These are phyloP conservation scores for Chalcis sispes DNA, from an alignment of 2,888 invertebrate genomes.

Conservation along the genomic window DNA sequence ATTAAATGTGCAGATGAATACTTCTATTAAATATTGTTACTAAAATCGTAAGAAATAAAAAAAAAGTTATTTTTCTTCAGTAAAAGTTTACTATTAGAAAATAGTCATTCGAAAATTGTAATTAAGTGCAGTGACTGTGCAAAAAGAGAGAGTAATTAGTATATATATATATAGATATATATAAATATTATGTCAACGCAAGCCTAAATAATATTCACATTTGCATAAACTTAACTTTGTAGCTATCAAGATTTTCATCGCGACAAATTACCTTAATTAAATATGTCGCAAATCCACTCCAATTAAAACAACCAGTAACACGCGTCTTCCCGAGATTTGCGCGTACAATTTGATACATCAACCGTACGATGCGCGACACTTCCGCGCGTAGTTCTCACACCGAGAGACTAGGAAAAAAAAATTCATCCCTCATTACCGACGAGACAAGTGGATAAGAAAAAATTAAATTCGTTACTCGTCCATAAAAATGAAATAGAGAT, in stretches of 20 bases:
- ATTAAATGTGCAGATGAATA: too few relatives aligned
- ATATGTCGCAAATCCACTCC: conserved; percentile 26
- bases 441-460: neutral
- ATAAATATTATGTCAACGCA: neutral
- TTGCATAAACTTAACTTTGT: conserved; percentile 15
- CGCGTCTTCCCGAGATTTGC: neutral
- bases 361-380: too few relatives aligned
- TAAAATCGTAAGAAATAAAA: too few relatives aligned
- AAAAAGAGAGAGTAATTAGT: too few relatives aligned
- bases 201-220: neutral
- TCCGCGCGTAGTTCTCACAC: too few relatives aligned
- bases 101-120: too few relatives aligned
- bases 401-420: neutral
- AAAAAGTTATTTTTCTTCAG: too few relatives aligned
- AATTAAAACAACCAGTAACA: neutral
- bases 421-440: too few relatives aligned
- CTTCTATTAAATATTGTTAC: too few relatives aligned
- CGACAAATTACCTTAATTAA: conserved; percentile 46
- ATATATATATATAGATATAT: neutral
- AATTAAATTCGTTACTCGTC: neutral
- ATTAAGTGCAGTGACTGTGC: too few relatives aligned
- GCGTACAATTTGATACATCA: too few relatives aligned
- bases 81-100: too few relatives aligned
- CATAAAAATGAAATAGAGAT: neutral
- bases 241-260: conserved; percentile 18